Evolutionary conservation across 2,113 vertebrate species (phyloP).

Genomic region (Corydoras sp.): DNA sequence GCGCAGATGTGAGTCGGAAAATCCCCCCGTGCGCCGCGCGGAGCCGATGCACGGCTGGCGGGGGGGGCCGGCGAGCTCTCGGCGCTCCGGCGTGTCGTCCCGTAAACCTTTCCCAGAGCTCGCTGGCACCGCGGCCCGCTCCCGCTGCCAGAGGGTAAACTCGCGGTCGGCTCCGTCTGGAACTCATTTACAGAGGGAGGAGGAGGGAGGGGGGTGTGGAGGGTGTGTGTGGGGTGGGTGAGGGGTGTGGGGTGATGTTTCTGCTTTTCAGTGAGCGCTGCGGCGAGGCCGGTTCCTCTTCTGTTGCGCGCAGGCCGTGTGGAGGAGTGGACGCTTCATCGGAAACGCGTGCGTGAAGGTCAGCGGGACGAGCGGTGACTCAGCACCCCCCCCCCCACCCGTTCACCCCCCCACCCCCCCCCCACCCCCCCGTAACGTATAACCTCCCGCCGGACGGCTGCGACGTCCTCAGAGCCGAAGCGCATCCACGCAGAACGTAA

Average conservation of each 20-base stretch:
- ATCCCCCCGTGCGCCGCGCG: constrained; percentile 12
- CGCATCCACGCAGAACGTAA: not conserved
- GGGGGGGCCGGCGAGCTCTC: constrained; percentile 6
- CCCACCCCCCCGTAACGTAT: constrained; percentile 33
- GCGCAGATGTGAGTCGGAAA: not conserved
- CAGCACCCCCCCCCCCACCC: constrained; percentile 26
- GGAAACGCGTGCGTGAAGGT: constrained; percentile 56
- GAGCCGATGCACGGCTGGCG: constrained; percentile 25
- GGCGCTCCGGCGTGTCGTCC: constrained; percentile 17
- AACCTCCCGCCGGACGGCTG: constrained; percentile 43
- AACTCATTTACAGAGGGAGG: not conserved
- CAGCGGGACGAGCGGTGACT: constrained; percentile 49
- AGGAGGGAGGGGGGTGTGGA: too few relatives aligned
- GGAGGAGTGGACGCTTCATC: constrained; percentile 32
- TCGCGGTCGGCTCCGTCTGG: constrained; percentile 30
- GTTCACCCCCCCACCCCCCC: too few relatives aligned
- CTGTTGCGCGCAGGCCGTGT: not conserved
- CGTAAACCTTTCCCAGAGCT: constrained; percentile 27
- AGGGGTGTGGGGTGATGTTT: not conserved
- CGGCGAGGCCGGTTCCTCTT: not conserved
- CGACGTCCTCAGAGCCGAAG: not conserved
- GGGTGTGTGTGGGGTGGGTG: too few relatives aligned
- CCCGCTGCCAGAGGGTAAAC: constrained; percentile 27
- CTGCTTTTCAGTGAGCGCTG: not conserved
- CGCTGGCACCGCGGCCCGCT: not conserved